Evolutionary conservation across 2,113 vertebrate species (phyloP), one percentile per base, ranked within the genome.

Genomic region (Mormyrus lacerda): DNA sequence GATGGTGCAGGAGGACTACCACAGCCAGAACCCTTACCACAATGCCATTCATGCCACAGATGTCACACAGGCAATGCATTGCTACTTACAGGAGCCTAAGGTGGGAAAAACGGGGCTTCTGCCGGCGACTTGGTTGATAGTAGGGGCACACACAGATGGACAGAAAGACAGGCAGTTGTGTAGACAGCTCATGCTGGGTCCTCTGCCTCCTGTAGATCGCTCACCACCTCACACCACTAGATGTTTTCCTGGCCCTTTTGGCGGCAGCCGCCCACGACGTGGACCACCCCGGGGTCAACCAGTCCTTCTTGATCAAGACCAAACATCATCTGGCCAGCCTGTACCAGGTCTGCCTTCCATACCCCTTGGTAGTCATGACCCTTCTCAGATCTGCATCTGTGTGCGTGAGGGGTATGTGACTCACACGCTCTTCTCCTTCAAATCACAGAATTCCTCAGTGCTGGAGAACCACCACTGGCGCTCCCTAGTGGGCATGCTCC

Each of bases 51-150:
- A 97, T 58, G 97, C 97, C 95, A 96, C 97, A 76, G 97, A 97
- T 48, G 97, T 97, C 89, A 97, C 97, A 95, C 97, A 97, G 96
- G 97, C 97, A 94, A 97, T 97, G 96, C 96, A 97, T 95, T 97
- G 97, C 96, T 97, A 96, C 93, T 93, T 97, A 94, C 95, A 95
- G 92, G 97, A 97, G 93, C 95, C 96, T 65, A 97, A 97, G 97
- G 97, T 97, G 94, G 95, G 95, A 21, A 47, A 10, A 17, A 44
- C 7, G 21, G 17, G 7, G 0, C 21, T 45, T 83, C 10, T 47
- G 21, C 19, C 79, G n/a, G 79, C 17, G 8, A 15, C 31, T 39
- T 39, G 27, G 13, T 17, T 76, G 31, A 76, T 15, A 13, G 15
- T 76, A 35, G 69, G 31, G 42, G 19, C 39, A 47, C 79, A 83